Evolutionary conservation across 2,888 invertebrate genomes (phyloP).

Genomic region (Platerodrilus igneus): DNA sequence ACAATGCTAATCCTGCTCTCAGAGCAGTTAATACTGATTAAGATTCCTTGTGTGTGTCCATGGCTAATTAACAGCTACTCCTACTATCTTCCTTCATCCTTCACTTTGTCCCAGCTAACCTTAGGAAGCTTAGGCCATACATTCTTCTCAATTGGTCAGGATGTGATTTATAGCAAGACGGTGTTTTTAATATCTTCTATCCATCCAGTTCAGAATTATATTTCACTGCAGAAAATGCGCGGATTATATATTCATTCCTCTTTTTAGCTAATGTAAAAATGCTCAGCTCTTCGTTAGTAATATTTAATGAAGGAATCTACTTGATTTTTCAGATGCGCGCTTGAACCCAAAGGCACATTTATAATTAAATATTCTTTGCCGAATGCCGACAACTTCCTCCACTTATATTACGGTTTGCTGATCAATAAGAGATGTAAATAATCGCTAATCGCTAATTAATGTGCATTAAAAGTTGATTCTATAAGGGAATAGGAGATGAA

Average conservation of each 20-base stretch:
- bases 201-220: too few relatives aligned
- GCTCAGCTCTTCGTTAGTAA: constrained; percentile 30
- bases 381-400: too few relatives aligned
- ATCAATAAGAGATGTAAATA: too few relatives aligned
- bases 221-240: constrained; percentile 1
- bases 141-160: constrained; percentile 21
- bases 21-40: constrained; percentile 26
- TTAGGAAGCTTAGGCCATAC: constrained; percentile 21
- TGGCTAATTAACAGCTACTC: constrained; percentile 26
- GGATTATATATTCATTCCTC: constrained; percentile 30
- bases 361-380: constrained; percentile 29
- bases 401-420: too few relatives aligned
- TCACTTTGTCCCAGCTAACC: constrained; percentile 4
- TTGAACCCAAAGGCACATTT: constrained; percentile 26
- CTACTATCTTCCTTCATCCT: too few relatives aligned
- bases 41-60: constrained; percentile 29
- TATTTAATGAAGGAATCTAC: constrained; percentile 27
- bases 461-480: too few relatives aligned
- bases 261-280: constrained; percentile 32
- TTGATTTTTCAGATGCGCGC: constrained; percentile 23
- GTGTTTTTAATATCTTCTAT: not conserved
- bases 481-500: too few relatives aligned
- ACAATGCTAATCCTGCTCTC: constrained; percentile 21
- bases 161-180: constrained; percentile 17
- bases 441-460: too few relatives aligned